A percentile compares a stretch with the other conserved stretches of the same genome.
Evolutionary conservation across 2,888 invertebrate species (phyloP).

Genomic region (Atherix ibis): DNA sequence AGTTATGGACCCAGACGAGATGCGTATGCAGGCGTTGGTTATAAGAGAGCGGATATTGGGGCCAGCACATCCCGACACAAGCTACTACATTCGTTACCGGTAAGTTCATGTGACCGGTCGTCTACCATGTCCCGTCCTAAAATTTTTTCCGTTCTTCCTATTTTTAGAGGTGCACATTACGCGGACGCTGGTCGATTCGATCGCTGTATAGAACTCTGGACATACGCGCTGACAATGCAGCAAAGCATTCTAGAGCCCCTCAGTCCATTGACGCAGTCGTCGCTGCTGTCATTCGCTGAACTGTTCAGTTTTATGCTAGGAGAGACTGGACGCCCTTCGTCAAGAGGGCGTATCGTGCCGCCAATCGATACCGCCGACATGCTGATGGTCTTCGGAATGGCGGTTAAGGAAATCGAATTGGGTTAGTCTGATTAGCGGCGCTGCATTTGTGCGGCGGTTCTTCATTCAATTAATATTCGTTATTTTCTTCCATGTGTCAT

Average conservation of each 20-base stretch:
- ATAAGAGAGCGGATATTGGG: conserved; percentile 81
- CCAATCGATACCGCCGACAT: conserved; percentile 70
- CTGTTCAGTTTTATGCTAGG: conserved; percentile 89
- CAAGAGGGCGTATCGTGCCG: conserved; percentile 56
- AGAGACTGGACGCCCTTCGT: conserved; percentile 57
- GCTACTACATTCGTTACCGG: conserved; percentile 82
- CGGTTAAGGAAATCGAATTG: conserved; percentile 57
- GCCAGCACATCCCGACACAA: conserved; percentile 92
- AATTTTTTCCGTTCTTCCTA: conserved; percentile 14
- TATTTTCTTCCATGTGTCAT: no score
- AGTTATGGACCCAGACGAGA: conserved; percentile 84
- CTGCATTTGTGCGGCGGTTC: no score
- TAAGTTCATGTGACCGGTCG: conserved; percentile 9
- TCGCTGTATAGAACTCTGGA: conserved; percentile 87
- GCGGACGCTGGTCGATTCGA: conserved; percentile 89
- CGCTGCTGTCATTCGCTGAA: conserved; percentile 87
- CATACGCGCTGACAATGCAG: conserved; percentile 93
- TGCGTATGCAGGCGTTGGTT: conserved; percentile 89
- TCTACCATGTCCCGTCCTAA: no score
- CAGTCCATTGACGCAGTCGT: conserved; percentile 88
- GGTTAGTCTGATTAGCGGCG: conserved; percentile 13
- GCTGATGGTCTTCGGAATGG: conserved; percentile 65
- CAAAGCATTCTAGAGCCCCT: conserved; percentile 83
- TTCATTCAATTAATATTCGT: no score
- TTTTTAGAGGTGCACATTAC: conserved; percentile 66